phyloP scores from a whole-genome alignment of 92 coral and sea anemone genomes.

The Zoanthus solanderi region DNA sequence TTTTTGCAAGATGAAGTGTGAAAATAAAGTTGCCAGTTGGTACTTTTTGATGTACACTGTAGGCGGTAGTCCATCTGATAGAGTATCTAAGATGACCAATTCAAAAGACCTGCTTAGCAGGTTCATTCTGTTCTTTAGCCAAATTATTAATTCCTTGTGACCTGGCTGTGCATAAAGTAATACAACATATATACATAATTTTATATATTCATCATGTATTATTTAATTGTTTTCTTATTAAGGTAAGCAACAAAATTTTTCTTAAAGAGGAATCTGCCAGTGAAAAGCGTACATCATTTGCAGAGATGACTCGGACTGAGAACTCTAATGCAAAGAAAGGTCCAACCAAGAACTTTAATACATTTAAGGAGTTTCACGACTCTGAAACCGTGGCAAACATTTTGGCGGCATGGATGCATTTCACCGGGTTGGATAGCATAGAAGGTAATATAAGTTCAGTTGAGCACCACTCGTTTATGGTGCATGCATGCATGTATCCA shows the following conservation, averaged over 20 bases:
- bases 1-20: no score
- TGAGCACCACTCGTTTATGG: no score
- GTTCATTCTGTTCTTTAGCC: no score
- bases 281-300: slow-evolving; percentile 56
- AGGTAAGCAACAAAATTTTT: slow-evolving; percentile 58
- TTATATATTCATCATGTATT: not conserved
- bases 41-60: no score
- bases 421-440: slow-evolving; percentile 33
- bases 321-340: slow-evolving; percentile 64
- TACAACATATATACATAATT: no score
- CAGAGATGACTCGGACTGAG: slow-evolving; percentile 52
- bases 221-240: no score
- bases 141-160: no score
- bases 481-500: no score
- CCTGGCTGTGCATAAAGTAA: not conserved
- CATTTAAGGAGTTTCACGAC: slow-evolving; percentile 55
- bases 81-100: no score
- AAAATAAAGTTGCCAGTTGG: no score
- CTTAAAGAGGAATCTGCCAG: slow-evolving; percentile 38
- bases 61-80: no score
- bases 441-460: not conserved
- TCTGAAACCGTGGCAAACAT: slow-evolving; percentile 23
- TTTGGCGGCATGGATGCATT: slow-evolving; percentile 25
- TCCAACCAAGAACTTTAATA: slow-evolving; percentile 44
- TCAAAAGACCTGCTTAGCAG: no score